Evolutionary conservation across 2,113 vertebrate species (phyloP), one percentile per base, ranked within the genome.

Genomic region (Gnathonemus echidnorhynchus): DNA sequence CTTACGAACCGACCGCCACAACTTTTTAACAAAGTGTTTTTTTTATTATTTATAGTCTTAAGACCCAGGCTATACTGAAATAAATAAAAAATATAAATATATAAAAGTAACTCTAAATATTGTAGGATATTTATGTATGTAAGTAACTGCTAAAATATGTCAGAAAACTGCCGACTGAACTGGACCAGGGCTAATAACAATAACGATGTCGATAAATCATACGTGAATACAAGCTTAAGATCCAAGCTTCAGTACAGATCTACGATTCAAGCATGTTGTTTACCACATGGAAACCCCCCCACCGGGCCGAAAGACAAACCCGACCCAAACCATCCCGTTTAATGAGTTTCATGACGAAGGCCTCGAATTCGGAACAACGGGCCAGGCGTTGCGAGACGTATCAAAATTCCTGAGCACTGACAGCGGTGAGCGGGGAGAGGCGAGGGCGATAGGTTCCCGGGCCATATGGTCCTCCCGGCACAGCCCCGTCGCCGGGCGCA

Each of bases 321-420:
- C 24, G 46, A 74, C 88, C 45, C 11, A 56, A 89, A 66, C 8
- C 42, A 74, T 50, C 62, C 15, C 46, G 7, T 90, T 87, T 90
- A 90, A 80, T 52, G 58, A 53, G 58, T 52, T 90, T 77, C 31
- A 50, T 35, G 31, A 90, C 3, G 53, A 35, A 90, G 62, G 70
- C 83, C 58, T 87, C 21, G 5, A 27, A 80, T 31, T 58, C 48
- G 10, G 80, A 10, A 24, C 62, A n/a, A 80, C 35, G 2, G 46
- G 35, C 50, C 31, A 50, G 21, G 35, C 62, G 45, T 85, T 87
- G 85, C 35, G 84, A 90, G 86, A 88, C 50, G 39, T 88, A 88
- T 90, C 89, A 90, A 90, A 90, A 88, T 90, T 90, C 89, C 86
- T 70, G 86, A 87, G 89, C 62, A 53, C 62, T 88, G 90, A 90